phyloP scores from a whole-genome alignment of 1,140 invertebrate genomes.

The Hycleus phaleratus region DNA sequence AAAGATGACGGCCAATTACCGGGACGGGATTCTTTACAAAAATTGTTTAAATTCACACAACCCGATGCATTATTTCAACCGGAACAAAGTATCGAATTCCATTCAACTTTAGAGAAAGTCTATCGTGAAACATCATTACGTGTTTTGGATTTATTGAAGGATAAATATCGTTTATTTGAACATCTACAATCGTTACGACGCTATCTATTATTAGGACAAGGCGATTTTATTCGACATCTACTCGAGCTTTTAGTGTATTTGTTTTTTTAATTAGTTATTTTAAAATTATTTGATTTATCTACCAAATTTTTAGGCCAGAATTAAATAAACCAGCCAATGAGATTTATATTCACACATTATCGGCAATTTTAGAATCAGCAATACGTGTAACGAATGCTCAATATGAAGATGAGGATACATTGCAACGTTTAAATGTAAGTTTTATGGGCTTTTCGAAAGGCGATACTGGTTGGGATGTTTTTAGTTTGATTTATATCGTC shows the following conservation, averaged over 20 bases:
- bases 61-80: constrained; percentile 58
- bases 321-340: constrained; percentile 81
- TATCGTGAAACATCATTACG: constrained; percentile 81
- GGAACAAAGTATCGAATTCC: constrained; percentile 65
- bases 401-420: constrained; percentile 84
- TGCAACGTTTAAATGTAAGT: constrained; percentile 79
- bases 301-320: constrained; percentile 60
- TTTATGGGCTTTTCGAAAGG: constrained; percentile 56
- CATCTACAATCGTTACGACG: constrained; percentile 85
- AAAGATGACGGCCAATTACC: constrained; percentile 66
- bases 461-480: constrained; percentile 93
- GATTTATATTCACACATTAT: constrained; percentile 81
- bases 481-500: constrained; percentile 87
- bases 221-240: constrained; percentile 89
- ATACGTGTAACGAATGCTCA: constrained; percentile 92
- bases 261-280: constrained; percentile 3
- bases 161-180: constrained; percentile 82
- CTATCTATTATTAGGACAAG: constrained; percentile 88
- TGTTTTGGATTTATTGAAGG: constrained; percentile 77
- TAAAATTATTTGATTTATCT: not conserved
- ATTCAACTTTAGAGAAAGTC: constrained; percentile 70
- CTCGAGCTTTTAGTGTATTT: constrained; percentile 79
- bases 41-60: constrained; percentile 44
- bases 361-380: constrained; percentile 83
- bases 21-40: constrained; percentile 55